Percentiles rank a stretch among this genome's conserved stretches.
Evolutionary conservation across 2,888 invertebrate genomes (phyloP).

Genomic region (Agrilus cyanescens): DNA sequence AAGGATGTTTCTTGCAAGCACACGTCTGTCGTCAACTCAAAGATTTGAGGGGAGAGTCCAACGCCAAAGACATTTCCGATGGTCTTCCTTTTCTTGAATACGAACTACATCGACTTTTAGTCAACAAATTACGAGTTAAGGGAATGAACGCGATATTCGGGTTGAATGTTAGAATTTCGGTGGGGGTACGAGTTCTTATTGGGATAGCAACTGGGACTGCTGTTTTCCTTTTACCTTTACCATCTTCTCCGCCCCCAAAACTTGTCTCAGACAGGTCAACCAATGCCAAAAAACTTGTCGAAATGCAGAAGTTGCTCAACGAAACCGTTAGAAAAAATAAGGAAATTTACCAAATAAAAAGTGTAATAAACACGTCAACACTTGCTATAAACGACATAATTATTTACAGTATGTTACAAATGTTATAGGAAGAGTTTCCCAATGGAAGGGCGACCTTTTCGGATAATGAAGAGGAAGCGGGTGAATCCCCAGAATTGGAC

Average conservation of each 20-base stretch:
- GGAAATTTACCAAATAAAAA: slow-evolving; percentile 54
- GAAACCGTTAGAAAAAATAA: slow-evolving; percentile 61
- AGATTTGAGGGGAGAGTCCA: slow-evolving; percentile 69
- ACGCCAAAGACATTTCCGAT: slow-evolving; percentile 90
- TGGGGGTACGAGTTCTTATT: slow-evolving; percentile 81
- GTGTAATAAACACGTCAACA: slow-evolving; percentile 23
- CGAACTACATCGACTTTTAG: slow-evolving; percentile 80
- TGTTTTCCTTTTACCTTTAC: slow-evolving; percentile 64
- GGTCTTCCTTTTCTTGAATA: slow-evolving; percentile 92
- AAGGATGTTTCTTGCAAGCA: slow-evolving; percentile 56
- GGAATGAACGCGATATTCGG: slow-evolving; percentile 93
- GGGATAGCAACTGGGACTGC: slow-evolving; percentile 85
- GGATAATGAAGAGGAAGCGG: slow-evolving; percentile 57
- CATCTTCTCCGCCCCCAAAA: slow-evolving; percentile 61
- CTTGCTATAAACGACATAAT: neutral
- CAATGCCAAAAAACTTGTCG: slow-evolving; percentile 52
- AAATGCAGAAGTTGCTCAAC: slow-evolving; percentile 55
- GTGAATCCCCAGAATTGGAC: slow-evolving; percentile 55
- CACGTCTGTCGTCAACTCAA: slow-evolving; percentile 68
- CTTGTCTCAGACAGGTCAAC: slow-evolving; percentile 54
- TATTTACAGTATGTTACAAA: neutral
- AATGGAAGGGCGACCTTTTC: slow-evolving; percentile 29
- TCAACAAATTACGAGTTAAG: slow-evolving; percentile 84
- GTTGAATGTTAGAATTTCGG: slow-evolving; percentile 53
- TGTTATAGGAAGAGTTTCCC: neutral